Evolutionary conservation across 2,888 invertebrate genomes (phyloP), one percentile per base, ranked within the genome.

Genomic region (Theretra japonica): DNA sequence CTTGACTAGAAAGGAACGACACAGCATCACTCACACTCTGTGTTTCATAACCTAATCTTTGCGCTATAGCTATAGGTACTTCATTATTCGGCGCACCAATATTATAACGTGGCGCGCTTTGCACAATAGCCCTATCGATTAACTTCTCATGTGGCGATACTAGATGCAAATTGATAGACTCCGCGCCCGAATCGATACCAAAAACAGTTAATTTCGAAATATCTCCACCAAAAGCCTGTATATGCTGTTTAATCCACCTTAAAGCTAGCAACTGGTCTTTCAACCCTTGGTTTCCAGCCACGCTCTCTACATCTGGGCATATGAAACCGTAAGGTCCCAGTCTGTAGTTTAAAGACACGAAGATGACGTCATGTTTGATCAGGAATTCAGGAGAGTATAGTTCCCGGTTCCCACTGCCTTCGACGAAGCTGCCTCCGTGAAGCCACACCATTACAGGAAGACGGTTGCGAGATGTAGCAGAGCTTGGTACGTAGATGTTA

Each of bases 401-500:
- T 33, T 62, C 28, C 33, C 71, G 23, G 41, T 69, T 50, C 59
- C 72, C 79, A 30, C 77, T 81, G 0, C 86, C 85, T 6, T 73
- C 56, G 0, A 71, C 53, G n/a, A 86, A 86, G 0, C 77, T 79
- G 4, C 87, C 87, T 3, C 87, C 86, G 53, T 86, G 76, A 65
- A 86, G 84, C 82, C 82, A 86, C 7, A 86, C 80, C 30, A 86
- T 74, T 2, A 87, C 84, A 1, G 87, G 85, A 1, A 83, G 70
- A 25, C 65, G 75, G 57, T 81, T 82, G 6, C 28, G 69, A 0
- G 76, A 74, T 3, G 74, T 80, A 1, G 82, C 81, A 15, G 70
- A 70, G 56, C 79, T 77, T 0, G 95, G 95, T 3, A 95, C 93
- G 80, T 95, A 96, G 0, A 96, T 93, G 82, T 96, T 96, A 11